These are phyloP conservation scores for Autographa gamma DNA, from an alignment of 2,888 invertebrate genomes.

Conservation along the genomic window DNA sequence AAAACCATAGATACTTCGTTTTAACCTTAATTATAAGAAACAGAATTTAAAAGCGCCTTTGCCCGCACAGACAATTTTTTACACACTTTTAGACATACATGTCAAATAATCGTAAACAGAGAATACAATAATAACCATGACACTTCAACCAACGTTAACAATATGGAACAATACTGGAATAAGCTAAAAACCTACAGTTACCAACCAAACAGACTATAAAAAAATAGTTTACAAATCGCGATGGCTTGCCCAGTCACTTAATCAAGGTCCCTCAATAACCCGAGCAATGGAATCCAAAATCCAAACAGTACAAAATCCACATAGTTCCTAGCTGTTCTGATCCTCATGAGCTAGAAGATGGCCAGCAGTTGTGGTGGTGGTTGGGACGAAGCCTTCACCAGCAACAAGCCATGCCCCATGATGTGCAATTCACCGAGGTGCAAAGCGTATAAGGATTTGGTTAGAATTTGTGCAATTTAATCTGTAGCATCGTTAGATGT, in stretches of 20 bases:
- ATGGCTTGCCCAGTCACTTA: not conserved
- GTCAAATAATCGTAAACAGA: no score
- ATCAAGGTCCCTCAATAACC: not conserved
- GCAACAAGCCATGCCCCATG: not conserved
- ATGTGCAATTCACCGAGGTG: not conserved
- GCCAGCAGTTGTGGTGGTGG: not conserved
- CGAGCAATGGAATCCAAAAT: not conserved
- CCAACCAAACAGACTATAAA: not conserved
- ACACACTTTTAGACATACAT: no score
- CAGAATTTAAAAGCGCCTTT: no score
- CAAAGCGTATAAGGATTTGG: not conserved
- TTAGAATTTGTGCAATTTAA: not conserved
- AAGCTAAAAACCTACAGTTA: not conserved
- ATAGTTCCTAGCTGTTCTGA: not conserved
- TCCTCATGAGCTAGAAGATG: conserved; percentile 5
- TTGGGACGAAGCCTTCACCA: not conserved
- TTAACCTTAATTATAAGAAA: no score
- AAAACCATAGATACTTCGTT: no score
- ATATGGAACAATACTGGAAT: no score
- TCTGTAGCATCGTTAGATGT: not conserved
- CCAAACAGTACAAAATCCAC: not conserved
- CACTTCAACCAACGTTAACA: no score
- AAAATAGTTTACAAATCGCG: not conserved
- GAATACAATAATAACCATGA: no score
- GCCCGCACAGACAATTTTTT: no score